Percentiles rank a stretch among this genome's conserved stretches.
These are phyloP conservation scores for Coregonus ussuriensis DNA, from an alignment of 2,797 vertebrate species.

Conservation along the genomic window DNA sequence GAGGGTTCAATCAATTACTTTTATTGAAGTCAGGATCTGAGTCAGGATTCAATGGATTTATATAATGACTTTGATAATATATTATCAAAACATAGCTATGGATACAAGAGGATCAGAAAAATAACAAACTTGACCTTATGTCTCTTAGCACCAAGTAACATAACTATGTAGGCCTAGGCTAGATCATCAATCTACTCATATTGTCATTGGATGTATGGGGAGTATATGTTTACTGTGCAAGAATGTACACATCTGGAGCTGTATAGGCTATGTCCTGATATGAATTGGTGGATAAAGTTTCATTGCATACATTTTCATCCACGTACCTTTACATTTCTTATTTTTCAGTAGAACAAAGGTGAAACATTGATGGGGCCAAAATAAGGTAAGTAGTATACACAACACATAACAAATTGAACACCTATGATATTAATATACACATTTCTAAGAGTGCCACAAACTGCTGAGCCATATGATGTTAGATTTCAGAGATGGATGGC, in stretches of 20 bases:
- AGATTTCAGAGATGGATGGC: slow-evolving; percentile 21
- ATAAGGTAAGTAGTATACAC: slow-evolving; percentile 42
- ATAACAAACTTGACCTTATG: neutral
- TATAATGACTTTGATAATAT: neutral
- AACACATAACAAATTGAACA: neutral
- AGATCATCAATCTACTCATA: neutral
- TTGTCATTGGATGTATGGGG: neutral
- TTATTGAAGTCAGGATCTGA: neutral
- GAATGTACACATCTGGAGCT: neutral
- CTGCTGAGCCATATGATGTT: slow-evolving; percentile 15
- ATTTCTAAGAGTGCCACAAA: slow-evolving; percentile 11
- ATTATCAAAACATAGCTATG: neutral
- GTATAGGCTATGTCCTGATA: neutral
- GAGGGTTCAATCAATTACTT: neutral
- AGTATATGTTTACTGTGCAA: neutral
- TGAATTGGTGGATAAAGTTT: neutral
- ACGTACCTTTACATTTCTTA: slow-evolving; percentile 4
- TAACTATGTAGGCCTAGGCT: neutral
- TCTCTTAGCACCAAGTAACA: neutral
- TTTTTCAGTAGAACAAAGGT: slow-evolving; percentile 36
- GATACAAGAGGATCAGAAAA: neutral
- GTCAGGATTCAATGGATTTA: neutral
- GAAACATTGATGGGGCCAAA: slow-evolving; percentile 3
- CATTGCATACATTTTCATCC: neutral
- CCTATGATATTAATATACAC: neutral